Evolutionary conservation across 1,140 invertebrate genomes (phyloP).

Genomic region (Whitmania pigra): DNA sequence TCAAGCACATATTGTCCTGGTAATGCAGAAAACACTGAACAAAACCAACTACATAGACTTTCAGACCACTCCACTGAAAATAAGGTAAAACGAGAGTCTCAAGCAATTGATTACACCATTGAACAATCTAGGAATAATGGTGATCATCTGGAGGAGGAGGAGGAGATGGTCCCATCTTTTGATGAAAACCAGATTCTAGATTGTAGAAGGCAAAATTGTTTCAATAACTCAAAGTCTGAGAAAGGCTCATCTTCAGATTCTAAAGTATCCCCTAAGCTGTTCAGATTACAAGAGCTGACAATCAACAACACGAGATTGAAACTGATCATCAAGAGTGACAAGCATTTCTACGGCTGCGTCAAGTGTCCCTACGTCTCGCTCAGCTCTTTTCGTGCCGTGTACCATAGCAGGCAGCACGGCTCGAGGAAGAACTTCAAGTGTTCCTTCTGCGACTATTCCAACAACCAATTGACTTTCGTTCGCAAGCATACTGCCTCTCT

Average conservation of each 20-base stretch:
- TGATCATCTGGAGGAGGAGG: slow-evolving; percentile 28
- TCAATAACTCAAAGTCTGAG: slow-evolving; percentile 25
- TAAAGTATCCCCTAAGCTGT: slow-evolving; percentile 22
- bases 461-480: slow-evolving; percentile 29
- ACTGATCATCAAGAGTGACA: slow-evolving; percentile 25
- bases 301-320: slow-evolving; percentile 14
- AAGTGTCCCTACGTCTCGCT: slow-evolving; percentile 34
- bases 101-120: slow-evolving; percentile 29
- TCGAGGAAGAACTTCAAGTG: slow-evolving; percentile 32
- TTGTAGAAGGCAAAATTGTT: slow-evolving; percentile 20
- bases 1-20: slow-evolving; percentile 1
- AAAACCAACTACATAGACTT: no score
- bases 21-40: background rate
- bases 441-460: slow-evolving; percentile 33
- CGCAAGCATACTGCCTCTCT: slow-evolving; percentile 31
- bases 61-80: no score
- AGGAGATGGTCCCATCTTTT: slow-evolving; percentile 21
- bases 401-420: slow-evolving; percentile 35
- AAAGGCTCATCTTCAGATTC: slow-evolving; percentile 28
- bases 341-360: slow-evolving; percentile 34
- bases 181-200: slow-evolving; percentile 13
- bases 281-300: slow-evolving; percentile 11
- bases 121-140: slow-evolving; percentile 38
- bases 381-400: slow-evolving; percentile 32
- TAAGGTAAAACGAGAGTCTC: background rate